Evolutionary conservation across 2,888 invertebrate genomes (phyloP), one percentile per base, ranked within the genome.

Genomic region (Ditula angustiorana): DNA sequence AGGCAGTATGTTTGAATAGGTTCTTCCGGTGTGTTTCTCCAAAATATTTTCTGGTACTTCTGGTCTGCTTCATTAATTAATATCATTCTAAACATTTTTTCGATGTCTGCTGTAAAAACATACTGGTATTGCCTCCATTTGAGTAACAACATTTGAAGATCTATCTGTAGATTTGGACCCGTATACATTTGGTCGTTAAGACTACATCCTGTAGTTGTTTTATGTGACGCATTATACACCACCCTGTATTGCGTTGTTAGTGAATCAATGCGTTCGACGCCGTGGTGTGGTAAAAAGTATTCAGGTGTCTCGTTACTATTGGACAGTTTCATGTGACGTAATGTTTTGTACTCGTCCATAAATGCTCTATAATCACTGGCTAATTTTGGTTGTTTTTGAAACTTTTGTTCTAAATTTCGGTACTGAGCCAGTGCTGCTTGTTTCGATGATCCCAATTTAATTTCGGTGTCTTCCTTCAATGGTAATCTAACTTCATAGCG

Each of bases 11-110:
- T 23, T 46, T 46, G 46, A 23, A 46, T 11, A 7, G 46, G 46
- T 21, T 21, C 19, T 2, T 46, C 46, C 5, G 21, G 46, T 7
- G 11, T 46, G 11, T 16, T 16, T 30, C 33, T 30, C 58, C 58
- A 59, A 4, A 59, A 23, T 3, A 49, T 59, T 21, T 59, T 59
- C 24, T 57, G 57, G 1, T 30, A 13, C 7, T 26, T 13, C 19
- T 57, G 59, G 11, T 59, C 23, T 11, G n/a, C 33, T 37, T 57
- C 57, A 8, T 21, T 11, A 3, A 59, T 11, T 8, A 49, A 35
- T 4, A 59, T 49, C 13, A 23, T 21, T n/a, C 58, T 28, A 10
- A 33, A 59, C 47, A 59, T 47, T 33, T 47, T 58, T 21, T 47
- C 58, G 10, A 47, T 35, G 24, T 59, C 58, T 1, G 58, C 58